Evolutionary conservation across 2,113 vertebrate species (phyloP).

Genomic region (Elanoides forficatus): DNA sequence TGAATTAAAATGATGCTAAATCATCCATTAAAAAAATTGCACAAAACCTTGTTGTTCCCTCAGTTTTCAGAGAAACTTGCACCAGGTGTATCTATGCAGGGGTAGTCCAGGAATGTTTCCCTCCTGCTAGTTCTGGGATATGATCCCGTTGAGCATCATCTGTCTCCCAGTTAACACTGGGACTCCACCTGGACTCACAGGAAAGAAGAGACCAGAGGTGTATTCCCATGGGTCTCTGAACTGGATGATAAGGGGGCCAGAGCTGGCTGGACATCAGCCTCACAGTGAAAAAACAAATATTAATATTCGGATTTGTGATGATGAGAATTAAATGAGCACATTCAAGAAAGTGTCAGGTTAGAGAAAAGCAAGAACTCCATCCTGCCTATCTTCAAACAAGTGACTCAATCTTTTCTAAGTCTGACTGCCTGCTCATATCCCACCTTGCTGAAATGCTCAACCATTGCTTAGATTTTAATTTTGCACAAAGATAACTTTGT

Average conservation of each 20-base stretch:
- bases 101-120: background rate
- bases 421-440: background rate
- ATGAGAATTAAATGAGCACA: background rate
- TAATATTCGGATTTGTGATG: background rate
- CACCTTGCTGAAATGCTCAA: background rate
- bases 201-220: background rate
- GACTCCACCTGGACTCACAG: background rate
- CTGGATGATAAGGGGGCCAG: background rate
- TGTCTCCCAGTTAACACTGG: background rate
- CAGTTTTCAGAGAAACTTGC: background rate
- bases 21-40: background rate
- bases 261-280: background rate
- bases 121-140: background rate
- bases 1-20: background rate
- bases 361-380: background rate
- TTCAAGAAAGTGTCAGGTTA: background rate
- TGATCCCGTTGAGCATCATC: background rate
- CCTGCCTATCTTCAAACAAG: background rate
- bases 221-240: background rate
- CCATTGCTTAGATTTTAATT: background rate
- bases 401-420: background rate
- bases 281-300: background rate
- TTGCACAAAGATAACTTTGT: background rate
- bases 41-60: background rate
- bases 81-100: background rate